Evolutionary conservation across 2,113 vertebrate species (phyloP).

Genomic region (Athene noctua): DNA sequence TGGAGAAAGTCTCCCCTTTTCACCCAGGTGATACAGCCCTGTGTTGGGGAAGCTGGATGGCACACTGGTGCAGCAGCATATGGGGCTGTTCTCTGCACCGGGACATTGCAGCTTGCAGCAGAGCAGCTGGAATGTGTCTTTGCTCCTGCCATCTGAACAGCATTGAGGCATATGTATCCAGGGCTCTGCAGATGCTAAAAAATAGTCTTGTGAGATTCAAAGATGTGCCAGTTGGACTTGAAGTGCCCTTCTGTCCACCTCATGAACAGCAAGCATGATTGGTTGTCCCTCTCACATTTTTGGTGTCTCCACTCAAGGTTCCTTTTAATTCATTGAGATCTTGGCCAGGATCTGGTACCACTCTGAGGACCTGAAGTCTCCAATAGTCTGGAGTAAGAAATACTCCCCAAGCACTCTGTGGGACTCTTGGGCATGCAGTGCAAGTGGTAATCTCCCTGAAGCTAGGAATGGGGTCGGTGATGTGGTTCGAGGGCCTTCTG

Average conservation of each 20-base stretch:
- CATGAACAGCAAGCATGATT: accelerated
- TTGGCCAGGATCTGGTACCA: not conserved
- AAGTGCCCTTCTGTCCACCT: not conserved
- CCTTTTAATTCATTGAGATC: not conserved
- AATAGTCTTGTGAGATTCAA: not conserved
- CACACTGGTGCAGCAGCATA: not conserved
- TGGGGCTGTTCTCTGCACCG: not conserved
- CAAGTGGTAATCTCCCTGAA: not conserved
- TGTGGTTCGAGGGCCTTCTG: not conserved
- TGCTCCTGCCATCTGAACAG: not conserved
- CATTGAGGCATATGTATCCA: not conserved
- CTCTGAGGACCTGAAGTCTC: not conserved
- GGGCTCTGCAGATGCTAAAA: not conserved
- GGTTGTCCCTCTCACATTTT: not conserved
- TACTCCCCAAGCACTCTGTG: not conserved
- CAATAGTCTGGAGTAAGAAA: not conserved
- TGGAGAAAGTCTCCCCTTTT: not conserved
- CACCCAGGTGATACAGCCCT: not conserved
- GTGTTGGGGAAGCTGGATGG: not conserved
- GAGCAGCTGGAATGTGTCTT: not conserved
- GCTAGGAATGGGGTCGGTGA: not conserved
- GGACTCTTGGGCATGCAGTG: not conserved
- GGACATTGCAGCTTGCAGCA: not conserved
- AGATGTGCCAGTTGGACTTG: not conserved
- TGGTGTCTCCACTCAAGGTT: not conserved